Evolutionary conservation across 2,797 vertebrate species (phyloP), one percentile per base, ranked within the genome.

Genomic region (Parotocinclus haroldoi): DNA sequence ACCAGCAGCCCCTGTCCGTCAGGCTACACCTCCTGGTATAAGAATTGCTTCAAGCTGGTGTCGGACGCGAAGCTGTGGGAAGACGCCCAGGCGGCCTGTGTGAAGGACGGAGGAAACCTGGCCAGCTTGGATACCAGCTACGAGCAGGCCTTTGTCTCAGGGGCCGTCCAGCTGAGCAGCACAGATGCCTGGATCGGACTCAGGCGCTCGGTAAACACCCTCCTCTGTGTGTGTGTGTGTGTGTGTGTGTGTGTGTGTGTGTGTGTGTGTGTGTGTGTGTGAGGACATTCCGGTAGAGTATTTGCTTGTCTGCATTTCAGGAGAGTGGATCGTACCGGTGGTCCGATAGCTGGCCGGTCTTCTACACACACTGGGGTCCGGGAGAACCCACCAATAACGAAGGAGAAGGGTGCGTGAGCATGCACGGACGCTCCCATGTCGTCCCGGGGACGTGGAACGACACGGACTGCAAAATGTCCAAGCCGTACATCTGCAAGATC

Each of bases 361-460:
- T 91, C 37, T 91, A 86, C 66, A 89, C 91, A 7, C 84, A 91
- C 38, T 91, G 91, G 90, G 90, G 91, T 16, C 90, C 89, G 0
- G 89, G 86, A 55, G 89, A 92, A 67, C 91, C 91, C 40, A 86
- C 58, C 58, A 87, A 82, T 79, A 58, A 77, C 17, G 42, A 81
- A 49, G 82, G 74, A 0, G 88, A 91, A 71, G 89, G 91, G 44
- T 91, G 91, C 9, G 90, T 92, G 27, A 89, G 85, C 51, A 91
- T 91, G 81, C 86, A 85, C 0, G 82, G 68, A 0, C 73, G 79
- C 0, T 68, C 70, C 13, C 42, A 0, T 0, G 1, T 38, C 0
- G 82, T 89, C 68, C 88, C 90, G 18, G 91, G 90, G 16, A 89
- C 88, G 9, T 92, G 91, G 91, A 92, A 91, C 7, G 89, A 92